Evolutionary conservation across 1,140 invertebrate species (phyloP).

Genomic region (Aphaenogaster ashmeadi): DNA sequence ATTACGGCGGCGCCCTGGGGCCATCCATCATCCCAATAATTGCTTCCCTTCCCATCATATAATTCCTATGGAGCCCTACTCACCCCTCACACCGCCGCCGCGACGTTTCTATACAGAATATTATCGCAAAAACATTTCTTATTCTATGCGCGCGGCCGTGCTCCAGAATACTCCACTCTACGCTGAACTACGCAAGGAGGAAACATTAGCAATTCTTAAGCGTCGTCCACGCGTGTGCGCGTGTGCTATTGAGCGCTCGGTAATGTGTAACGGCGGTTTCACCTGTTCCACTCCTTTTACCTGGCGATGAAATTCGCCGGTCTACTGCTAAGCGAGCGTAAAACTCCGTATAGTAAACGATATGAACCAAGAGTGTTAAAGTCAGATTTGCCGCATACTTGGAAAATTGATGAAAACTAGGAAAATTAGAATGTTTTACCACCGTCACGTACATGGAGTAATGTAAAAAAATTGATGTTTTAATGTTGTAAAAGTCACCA

Average conservation of each 20-base stretch:
- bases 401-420: background rate
- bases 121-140: conserved; percentile 68
- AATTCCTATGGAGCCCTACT: conserved; percentile 83
- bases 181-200: conserved; percentile 66
- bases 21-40: conserved; percentile 87
- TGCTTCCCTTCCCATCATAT: conserved; percentile 86
- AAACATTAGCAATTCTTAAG: conserved; percentile 85
- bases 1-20: conserved; percentile 83
- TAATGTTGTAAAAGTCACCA: background rate
- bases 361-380: background rate
- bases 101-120: conserved; percentile 49
- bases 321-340: background rate
- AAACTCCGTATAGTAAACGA: background rate
- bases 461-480: background rate
- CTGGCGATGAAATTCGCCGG: conserved; percentile 7
- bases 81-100: conserved; percentile 43
- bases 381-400: background rate
- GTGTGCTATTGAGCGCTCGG: conserved; percentile 58
- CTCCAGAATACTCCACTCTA: conserved; percentile 39
- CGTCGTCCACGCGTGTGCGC: conserved; percentile 82
- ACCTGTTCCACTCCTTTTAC: conserved; percentile 25
- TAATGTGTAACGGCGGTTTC: conserved; percentile 45
- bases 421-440: background rate
- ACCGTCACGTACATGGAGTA: background rate
- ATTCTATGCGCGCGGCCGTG: conserved; percentile 32